Base-by-base conservation (phyloP, 2,797 vertebrate genomes). In the Neosilurus hyrtlii region DNA sequence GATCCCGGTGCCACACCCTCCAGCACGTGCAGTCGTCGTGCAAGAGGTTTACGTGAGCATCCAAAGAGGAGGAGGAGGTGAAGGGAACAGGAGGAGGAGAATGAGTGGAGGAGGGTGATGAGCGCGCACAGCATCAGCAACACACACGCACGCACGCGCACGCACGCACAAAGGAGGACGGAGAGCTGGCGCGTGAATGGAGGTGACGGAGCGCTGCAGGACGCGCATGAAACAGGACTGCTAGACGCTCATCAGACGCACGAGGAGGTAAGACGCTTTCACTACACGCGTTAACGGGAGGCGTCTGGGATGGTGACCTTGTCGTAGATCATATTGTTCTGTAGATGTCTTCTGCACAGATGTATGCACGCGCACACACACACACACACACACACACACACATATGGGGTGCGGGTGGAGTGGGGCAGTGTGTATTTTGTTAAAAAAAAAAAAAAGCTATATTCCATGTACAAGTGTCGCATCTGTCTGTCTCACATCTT, bases 81-180 rank as follows among this genome's bases (percentile, higher is more conserved):
- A 6, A 51, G 18, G 65, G 4, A 18, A 49, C 4, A 72, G 6
- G 20, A 65, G 18, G 22, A 57, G 30, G 62, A 49, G 66, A 20
- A 61, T 35, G n/a, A 80, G 65, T 11, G 52, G 59, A 51, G 37
- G n/a, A 65, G 61, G n/a, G 43, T 15, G n/a, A 78, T 20, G 76
- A 52, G 76, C 74, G 82, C 74, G 79, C 92, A 92, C 94, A 94
- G 92, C 94, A 94, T 94, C 93, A 93, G 93, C 43, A 43, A 94
- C 82, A 80, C 65, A 52, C 92, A 93, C 80, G 22, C 62, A 49
- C 93, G 94, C 81, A 2, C 82, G 14, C 93, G 94, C 74, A 37
- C 59, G 24, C 92, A 94, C 70, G 59, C 77, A 71, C 78, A 49
- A 75, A 75, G 73, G 59, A 56, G 14, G 89, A 87, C 88, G 79